A percentile compares a stretch with the other conserved stretches of the same genome.
Evolutionary conservation across 2,797 vertebrate species (phyloP).

Genomic region (Phaenicophaeus curvirostris): DNA sequence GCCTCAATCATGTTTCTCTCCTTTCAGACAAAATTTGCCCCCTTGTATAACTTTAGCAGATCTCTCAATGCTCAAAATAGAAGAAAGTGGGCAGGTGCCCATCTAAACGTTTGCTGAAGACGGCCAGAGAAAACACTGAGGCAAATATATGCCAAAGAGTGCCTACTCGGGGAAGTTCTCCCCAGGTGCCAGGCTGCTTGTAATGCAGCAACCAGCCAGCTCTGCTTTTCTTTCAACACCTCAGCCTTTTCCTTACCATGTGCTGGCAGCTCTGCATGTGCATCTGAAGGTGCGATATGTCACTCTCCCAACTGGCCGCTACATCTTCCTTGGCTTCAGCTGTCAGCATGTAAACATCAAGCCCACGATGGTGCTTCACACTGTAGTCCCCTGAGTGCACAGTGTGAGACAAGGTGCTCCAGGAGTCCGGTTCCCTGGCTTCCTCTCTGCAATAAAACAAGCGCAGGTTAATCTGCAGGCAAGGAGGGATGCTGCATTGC

Average conservation of each 20-base stretch:
- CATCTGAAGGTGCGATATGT: slow-evolving; percentile 78
- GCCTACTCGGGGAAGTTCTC: rapidly evolving
- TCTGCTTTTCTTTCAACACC: not conserved
- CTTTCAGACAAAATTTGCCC: not conserved
- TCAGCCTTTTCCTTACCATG: slow-evolving; percentile 39
- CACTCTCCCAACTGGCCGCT: slow-evolving; percentile 74
- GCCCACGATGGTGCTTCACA: slow-evolving; percentile 82
- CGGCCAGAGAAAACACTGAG: rapidly evolving
- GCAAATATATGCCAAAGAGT: not conserved
- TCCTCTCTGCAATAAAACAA: slow-evolving; percentile 80
- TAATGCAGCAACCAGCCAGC: not conserved
- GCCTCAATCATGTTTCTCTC: not conserved
- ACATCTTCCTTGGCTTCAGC: slow-evolving; percentile 70
- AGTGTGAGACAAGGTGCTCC: slow-evolving; percentile 73
- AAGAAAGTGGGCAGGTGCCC: not conserved
- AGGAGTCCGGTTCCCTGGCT: slow-evolving; percentile 73
- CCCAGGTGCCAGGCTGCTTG: not conserved
- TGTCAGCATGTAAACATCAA: slow-evolving; percentile 88
- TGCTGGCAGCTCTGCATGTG: slow-evolving; percentile 74
- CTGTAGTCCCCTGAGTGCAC: slow-evolving; percentile 77
- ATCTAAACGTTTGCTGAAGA: not conserved
- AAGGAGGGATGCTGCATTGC: not conserved
- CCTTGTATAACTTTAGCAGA: not conserved
- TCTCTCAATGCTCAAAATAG: not conserved
- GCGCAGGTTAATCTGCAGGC: not conserved